These are phyloP conservation scores for Pardosa pseudoannulata DNA, from an alignment of 2,888 invertebrate species.

Conservation along the genomic window DNA sequence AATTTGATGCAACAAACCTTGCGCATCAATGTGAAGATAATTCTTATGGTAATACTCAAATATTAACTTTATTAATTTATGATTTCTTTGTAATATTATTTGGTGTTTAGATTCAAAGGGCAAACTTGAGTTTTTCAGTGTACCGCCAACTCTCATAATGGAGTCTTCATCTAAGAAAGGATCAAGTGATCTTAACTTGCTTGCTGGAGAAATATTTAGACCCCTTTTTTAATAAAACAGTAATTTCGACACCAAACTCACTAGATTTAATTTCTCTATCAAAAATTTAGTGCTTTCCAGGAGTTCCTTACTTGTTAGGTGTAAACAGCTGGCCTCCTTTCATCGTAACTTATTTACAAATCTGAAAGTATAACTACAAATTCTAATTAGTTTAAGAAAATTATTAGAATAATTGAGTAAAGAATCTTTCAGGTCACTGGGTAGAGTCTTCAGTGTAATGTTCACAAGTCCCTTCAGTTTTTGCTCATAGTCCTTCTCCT, in stretches of 20 bases:
- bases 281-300: too few species aligned
- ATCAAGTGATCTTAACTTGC: slow-evolving; percentile 15
- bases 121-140: background rate
- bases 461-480: background rate
- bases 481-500: background rate
- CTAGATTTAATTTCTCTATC: too few species aligned
- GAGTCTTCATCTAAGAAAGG: background rate
- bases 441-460: background rate
- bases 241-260: too few species aligned
- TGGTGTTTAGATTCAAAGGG: background rate
- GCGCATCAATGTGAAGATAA: slow-evolving; percentile 14
- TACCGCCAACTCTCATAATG: background rate
- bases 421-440: background rate
- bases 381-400: background rate
- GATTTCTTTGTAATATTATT: background rate
- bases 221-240: background rate
- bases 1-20: background rate
- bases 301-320: too few species aligned
- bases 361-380: background rate
- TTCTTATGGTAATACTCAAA: background rate
- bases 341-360: background rate
- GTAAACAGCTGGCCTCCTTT: too few species aligned
- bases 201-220: background rate
- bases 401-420: background rate
- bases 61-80: background rate